Percentiles rank a stretch among this genome's conserved stretches.
Conservation (phyloP, 2,888 invertebrate genomes). For the Morpho achilles region DNA sequence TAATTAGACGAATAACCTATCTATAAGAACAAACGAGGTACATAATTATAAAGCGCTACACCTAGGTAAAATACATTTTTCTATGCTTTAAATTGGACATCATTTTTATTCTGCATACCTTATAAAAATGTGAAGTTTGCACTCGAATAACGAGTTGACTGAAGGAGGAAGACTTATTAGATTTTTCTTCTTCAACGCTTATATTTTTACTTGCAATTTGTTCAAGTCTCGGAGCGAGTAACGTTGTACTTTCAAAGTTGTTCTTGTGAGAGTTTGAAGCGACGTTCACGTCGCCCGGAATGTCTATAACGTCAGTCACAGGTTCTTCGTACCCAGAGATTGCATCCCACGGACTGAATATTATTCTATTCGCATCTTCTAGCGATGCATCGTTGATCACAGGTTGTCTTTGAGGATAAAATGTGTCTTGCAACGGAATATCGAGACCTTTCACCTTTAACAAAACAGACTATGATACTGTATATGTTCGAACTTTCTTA, state of each 20-base stretch:
- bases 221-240: constrained; percentile 47
- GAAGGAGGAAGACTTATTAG: constrained; percentile 71
- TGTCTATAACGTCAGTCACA: constrained; percentile 69
- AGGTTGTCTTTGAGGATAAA: constrained; percentile 54
- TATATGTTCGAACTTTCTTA: neutral
- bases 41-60: neutral
- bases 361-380: constrained; percentile 76
- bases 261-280: constrained; percentile 52
- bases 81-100: constrained; percentile 18
- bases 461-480: neutral
- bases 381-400: constrained; percentile 66
- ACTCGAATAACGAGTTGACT: constrained; percentile 74
- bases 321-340: constrained; percentile 67
- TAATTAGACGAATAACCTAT: too few relatives aligned
- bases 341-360: constrained; percentile 76
- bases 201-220: constrained; percentile 69
- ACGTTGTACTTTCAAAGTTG: constrained; percentile 46
- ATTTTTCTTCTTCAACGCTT: constrained; percentile 68
- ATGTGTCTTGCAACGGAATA: constrained; percentile 57
- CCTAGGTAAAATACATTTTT: constrained; percentile 1
- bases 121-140: constrained; percentile 70
- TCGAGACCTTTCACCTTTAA: constrained; percentile 64
- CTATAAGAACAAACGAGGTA: too few relatives aligned
- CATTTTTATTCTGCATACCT: constrained; percentile 41
- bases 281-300: constrained; percentile 59